Base-by-base conservation (phyloP, 1,140 invertebrate genomes). In the Drosophila hydei region DNA sequence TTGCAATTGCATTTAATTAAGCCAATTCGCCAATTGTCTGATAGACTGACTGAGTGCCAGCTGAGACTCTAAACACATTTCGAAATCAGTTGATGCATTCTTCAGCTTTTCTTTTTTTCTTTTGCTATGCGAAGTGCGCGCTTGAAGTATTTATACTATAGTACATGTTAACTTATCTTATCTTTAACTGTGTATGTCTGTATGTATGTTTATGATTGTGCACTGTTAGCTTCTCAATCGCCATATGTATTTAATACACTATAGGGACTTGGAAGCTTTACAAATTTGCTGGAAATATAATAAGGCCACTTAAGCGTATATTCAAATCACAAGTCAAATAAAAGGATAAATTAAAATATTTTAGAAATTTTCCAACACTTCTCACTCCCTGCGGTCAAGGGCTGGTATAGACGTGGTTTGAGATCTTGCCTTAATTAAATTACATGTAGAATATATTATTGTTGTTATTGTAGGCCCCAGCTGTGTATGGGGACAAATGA, bases 1-100 rank as follows among this genome's bases (percentile, higher is more conserved):
- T 87, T 88, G 67, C 58, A 58, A 85, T 75, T 63, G 54, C 80
- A 81, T 63, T 77, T 55, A 77, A 87, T 85, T 88, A 81, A 75
- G 71, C 58, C 77, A 87, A 87, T 87, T 85, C 59, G 77, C 77
- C 38, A 42, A 77, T 25, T 38, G 55, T 55, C 33, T 21, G 8
- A 50, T 33, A 56, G 62, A 42, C 11, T 42, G 48, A 58, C 48
- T 30, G 48, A 58, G 40, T 30, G 61, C 2, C 18, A 63, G n/a
- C 43, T 56, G 33, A 36, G 18, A n/a, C 4, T 21, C 16, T 8
- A 36, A 30, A 23, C 27, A 70, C 63, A 43, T 33, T 54, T 60
- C 55, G 3, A 11, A 67, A 72, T 72, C 70, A 67, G 63, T 68
- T 52, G 42, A 18, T 38, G 30, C 58, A 61, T 43, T 36, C 50